Evolutionary conservation across 2,797 vertebrate genomes (phyloP), one percentile per base, ranked within the genome.

Genomic region (Cirrhinus molitorella): DNA sequence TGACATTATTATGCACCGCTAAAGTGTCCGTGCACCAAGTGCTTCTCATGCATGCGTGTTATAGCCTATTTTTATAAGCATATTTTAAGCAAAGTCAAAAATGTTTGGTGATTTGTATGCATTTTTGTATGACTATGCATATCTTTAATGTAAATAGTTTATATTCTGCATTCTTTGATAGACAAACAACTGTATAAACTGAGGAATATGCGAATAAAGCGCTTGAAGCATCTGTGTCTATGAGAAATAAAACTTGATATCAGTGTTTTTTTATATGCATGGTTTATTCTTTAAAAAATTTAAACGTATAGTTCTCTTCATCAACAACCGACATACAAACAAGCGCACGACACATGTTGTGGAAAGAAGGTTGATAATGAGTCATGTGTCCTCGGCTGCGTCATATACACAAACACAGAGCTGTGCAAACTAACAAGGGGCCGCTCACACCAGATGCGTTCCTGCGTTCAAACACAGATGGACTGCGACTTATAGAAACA

Each of bases 251-350:
- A 53, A 43, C n/a, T 43, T 28, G 16, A 74, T 34, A 7, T 19
- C 17, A 1, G 11, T 31, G 43, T 6, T 17, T 49, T 91, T 49
- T 87, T 86, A 79, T 94, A 89, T 91, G 92, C 92, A 90, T 94
- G 88, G 91, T 95, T 95, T 95, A 95, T 95, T 95, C 85, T 91
- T 95, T 93, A 95, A 92, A 95, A 96, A 95, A 96, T 92, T 93
- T 91, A 93, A 95, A 93, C 80, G 81, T 91, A 91, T 90, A 89
- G 93, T 92, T 93, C 91, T 94, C 93, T 94, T 88, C 89, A 88
- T 93, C 89, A 93, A 93, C 85, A 91, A 91, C 83, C 86, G 89
- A 93, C 92, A 92, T 91, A 91, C 89, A 91, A 90, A 93, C 93
- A 95, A 94, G 92, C 93, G 94, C 93, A 80, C 91, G 91, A 93